Percentiles rank a stretch among this genome's conserved stretches.
phyloP scores from a whole-genome alignment of 2,797 vertebrate species.

The Mormyrops attenuatus region DNA sequence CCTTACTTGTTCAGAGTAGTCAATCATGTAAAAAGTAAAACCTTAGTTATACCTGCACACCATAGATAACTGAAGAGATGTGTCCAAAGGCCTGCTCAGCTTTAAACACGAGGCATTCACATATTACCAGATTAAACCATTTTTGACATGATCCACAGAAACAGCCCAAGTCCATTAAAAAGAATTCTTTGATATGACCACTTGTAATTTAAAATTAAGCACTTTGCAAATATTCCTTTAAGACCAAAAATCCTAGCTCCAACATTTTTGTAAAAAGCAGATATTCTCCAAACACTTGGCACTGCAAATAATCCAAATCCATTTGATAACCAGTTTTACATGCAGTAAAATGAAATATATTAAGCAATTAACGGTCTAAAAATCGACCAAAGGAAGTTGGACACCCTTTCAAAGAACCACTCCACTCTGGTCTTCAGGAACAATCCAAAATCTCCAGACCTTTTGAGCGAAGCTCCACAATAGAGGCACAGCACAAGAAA shows the following conservation, averaged over 20 bases:
- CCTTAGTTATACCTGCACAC: background rate
- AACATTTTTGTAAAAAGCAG: background rate
- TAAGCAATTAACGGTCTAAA: background rate
- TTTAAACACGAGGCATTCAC: background rate
- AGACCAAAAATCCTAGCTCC: background rate
- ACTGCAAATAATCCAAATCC: background rate
- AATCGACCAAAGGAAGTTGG: background rate
- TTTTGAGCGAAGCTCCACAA: background rate
- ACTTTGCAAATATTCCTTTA: background rate
- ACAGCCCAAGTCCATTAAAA: background rate
- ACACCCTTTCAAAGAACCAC: background rate
- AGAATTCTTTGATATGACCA: background rate
- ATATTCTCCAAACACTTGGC: background rate
- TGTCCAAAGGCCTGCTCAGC: background rate
- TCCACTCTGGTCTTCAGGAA: background rate
- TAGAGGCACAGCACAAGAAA: background rate
- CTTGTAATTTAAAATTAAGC: background rate
- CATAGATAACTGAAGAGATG: background rate
- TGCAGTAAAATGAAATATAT: background rate
- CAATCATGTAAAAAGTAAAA: background rate
- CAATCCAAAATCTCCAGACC: background rate
- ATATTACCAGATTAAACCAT: background rate
- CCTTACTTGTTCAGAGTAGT: background rate
- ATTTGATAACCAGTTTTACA: background rate
- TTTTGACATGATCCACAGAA: background rate